Evolutionary conservation across 2,113 vertebrate genomes (phyloP).

Genomic region (Atrichornis clamosus): DNA sequence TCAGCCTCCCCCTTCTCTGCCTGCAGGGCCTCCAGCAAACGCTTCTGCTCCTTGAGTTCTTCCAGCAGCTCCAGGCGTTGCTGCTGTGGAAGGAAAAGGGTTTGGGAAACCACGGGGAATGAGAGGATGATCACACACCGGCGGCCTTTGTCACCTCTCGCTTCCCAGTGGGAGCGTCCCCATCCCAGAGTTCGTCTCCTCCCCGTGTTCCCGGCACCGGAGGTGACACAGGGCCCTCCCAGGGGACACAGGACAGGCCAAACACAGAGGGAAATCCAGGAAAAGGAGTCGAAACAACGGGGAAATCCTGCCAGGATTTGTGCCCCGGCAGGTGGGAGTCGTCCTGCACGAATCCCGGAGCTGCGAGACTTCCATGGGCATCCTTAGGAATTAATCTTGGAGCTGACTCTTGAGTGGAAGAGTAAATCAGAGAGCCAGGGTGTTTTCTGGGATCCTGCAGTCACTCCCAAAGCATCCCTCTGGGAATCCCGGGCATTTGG

Average conservation of each 20-base stretch:
- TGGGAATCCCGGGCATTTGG: background rate
- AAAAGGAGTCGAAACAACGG: background rate
- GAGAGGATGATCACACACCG: background rate
- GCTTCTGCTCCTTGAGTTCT: slow-evolving; percentile 20
- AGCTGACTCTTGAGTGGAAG: background rate
- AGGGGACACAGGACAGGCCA: background rate
- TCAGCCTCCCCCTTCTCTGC: slow-evolving; percentile 4
- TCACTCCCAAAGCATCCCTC: background rate
- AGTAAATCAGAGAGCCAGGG: background rate
- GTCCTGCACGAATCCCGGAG: background rate
- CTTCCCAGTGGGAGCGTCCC: background rate
- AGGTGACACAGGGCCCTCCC: background rate
- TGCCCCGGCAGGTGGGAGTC: no score
- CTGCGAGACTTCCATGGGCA: background rate
- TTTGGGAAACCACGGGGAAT: background rate
- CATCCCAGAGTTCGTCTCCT: no score
- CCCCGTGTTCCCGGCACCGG: no score
- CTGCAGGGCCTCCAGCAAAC: background rate
- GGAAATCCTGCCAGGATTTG: background rate
- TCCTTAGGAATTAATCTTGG: background rate
- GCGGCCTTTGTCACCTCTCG: background rate
- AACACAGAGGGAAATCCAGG: background rate
- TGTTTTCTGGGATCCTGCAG: background rate
- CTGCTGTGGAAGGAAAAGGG: slow-evolving; percentile 10
- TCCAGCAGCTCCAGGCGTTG: background rate